Evolutionary conservation across 1,140 invertebrate genomes (phyloP), one percentile per base, ranked within the genome.

Genomic region (Bombus pyrosoma): DNA sequence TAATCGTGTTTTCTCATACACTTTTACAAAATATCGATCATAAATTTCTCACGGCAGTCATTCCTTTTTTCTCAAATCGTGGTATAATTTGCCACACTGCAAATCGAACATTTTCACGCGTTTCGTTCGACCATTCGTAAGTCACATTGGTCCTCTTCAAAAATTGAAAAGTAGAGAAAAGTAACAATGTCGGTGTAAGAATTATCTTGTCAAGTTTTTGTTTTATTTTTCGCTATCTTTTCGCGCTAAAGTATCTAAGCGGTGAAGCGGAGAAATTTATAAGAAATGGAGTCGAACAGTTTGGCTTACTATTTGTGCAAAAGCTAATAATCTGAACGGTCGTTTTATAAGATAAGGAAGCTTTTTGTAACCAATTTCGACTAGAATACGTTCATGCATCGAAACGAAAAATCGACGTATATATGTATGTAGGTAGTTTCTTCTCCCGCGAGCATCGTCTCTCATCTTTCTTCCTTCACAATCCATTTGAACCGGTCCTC

Each of bases 401-500:
- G 83, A 25, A 47, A 53, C 5, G 47, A 47, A 18, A 47, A 88
- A n/a, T 25, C 62, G 68, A 81, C 39, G 28, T 77, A 1, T 47
- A 47, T 18, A 6, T 1, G 47, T 53, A 22, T 2, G 18, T 53
- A 53, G 0, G 18, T 22, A 88, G 71, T 71, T 72, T 66, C 41
- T 71, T 68, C 82, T 86, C 77, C 77, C 64, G 25, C 4, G 83
- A 80, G 81, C 85, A 73, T 86, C 85, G 81, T 80, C 39, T 59
- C 64, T 85, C 43, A 74, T 83, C 77, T 82, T 34, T 81, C 69
- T 86, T 88, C 66, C 74, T 85, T 74, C 66, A 53, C 80, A 87
- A 91, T 91, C 87, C 87, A 88, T 77, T 90, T 87, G 78, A 84
- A 88, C 78, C 72, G 74, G 76, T 90, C 84, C 85, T 86, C 66